These are phyloP conservation scores for Vespertilio murinus DNA, from an alignment of 2,797 vertebrate genomes.

Conservation along the genomic window DNA sequence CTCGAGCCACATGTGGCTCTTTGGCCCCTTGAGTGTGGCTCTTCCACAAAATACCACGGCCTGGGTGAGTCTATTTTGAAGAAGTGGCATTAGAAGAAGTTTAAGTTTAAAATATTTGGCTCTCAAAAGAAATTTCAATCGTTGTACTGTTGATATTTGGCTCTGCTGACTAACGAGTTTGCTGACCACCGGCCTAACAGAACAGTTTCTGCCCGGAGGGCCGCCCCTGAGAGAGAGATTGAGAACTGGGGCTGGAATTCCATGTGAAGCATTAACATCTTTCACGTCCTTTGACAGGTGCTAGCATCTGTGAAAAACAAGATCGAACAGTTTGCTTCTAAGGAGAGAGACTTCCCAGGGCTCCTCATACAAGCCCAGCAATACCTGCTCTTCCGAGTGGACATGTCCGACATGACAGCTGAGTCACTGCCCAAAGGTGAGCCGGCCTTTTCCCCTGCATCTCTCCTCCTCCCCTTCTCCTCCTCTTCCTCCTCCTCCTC, in stretches of 20 bases:
- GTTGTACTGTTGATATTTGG: too few species aligned
- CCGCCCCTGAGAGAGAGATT: background rate
- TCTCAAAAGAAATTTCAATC: too few species aligned
- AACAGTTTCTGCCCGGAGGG: background rate
- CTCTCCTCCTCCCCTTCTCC: background rate
- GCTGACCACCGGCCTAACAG: background rate
- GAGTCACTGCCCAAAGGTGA: slow-evolving; percentile 84
- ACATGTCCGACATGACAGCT: slow-evolving; percentile 68
- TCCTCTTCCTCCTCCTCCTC: background rate
- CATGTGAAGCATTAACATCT: background rate
- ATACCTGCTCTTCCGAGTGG: slow-evolving; percentile 93
- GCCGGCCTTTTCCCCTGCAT: background rate
- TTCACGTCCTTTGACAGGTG: slow-evolving; percentile 87
- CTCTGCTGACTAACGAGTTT: too few species aligned
- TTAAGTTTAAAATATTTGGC: too few species aligned
- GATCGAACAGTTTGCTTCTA: slow-evolving; percentile 91
- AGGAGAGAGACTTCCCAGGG: slow-evolving; percentile 91
- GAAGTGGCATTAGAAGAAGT: too few species aligned
- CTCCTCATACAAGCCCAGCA: slow-evolving; percentile 94
- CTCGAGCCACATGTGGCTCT: too few species aligned
- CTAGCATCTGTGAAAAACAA: slow-evolving; percentile 96
- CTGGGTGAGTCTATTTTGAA: too few species aligned
- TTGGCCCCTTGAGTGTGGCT: too few species aligned
- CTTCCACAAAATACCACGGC: too few species aligned
- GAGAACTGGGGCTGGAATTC: background rate